These are phyloP conservation scores for Orthonyx spaldingii DNA, from an alignment of 2,113 vertebrate species.

Conservation along the genomic window DNA sequence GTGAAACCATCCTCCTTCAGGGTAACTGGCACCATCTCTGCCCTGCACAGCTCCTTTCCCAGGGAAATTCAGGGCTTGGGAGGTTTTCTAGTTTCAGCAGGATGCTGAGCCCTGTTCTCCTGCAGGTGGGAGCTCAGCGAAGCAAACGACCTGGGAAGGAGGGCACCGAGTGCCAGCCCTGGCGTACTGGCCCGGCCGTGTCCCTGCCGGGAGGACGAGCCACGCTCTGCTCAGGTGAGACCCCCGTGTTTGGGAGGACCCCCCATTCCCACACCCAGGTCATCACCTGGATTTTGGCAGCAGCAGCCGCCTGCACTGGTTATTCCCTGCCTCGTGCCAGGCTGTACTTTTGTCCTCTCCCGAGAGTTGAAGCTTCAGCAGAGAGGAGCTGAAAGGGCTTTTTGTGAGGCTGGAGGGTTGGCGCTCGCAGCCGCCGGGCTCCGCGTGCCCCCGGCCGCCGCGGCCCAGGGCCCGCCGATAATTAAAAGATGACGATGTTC, in stretches of 20 bases:
- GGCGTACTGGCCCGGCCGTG: slow-evolving; percentile 83
- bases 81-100: not conserved
- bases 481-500: slow-evolving; percentile 48
- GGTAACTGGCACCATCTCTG: not conserved
- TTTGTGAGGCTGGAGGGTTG: not conserved
- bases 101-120: not conserved
- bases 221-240: slow-evolving; percentile 82
- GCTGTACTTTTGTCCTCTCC: not conserved
- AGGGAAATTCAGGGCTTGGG: not conserved
- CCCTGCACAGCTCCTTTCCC: not conserved
- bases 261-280: accelerated
- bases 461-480: slow-evolving; percentile 9
- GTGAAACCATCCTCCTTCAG: not conserved
- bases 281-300: not conserved
- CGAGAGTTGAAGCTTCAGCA: not conserved
- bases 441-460: not conserved
- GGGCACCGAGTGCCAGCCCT: slow-evolving; percentile 90
- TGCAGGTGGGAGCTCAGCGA: slow-evolving; percentile 88
- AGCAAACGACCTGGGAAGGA: slow-evolving; percentile 94
- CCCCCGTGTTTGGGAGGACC: not conserved
- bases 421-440: not conserved
- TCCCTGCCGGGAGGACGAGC: slow-evolving; percentile 79
- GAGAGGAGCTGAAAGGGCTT: slow-evolving; percentile 9
- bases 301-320: not conserved
- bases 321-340: not conserved